Evolutionary conservation across 2,113 vertebrate species (phyloP).

Genomic region (Grus americana): DNA sequence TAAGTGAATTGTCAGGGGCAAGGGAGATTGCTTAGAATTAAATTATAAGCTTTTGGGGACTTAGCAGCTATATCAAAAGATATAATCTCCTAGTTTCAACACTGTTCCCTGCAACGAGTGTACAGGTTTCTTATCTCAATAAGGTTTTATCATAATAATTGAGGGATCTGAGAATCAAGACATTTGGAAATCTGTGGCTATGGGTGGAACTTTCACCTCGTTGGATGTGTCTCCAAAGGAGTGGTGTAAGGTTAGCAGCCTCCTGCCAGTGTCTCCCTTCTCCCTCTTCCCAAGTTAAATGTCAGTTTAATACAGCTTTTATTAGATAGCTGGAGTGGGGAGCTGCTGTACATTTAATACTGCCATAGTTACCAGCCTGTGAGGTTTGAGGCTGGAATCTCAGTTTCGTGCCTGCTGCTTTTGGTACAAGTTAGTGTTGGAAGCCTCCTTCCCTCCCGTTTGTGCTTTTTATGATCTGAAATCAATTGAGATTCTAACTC

Average conservation of each 20-base stretch:
- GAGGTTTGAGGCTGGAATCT: neutral
- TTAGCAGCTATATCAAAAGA: neutral
- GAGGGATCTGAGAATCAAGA: neutral
- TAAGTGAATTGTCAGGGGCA: neutral
- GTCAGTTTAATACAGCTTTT: neutral
- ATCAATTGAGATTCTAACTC: neutral
- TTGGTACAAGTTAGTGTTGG: neutral
- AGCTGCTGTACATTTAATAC: neutral
- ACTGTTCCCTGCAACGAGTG: neutral
- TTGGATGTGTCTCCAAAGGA: neutral
- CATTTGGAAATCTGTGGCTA: neutral
- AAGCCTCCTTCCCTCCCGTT: neutral
- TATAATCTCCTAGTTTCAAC: rapidly evolving
- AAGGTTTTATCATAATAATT: neutral
- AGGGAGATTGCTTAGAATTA: neutral
- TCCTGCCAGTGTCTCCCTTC: neutral
- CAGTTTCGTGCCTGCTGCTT: neutral
- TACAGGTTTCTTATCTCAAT: neutral
- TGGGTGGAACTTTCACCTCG: neutral
- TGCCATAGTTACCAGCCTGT: neutral
- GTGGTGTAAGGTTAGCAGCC: neutral
- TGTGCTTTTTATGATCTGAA: neutral
- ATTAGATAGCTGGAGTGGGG: too few relatives aligned
- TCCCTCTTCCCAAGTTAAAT: neutral
- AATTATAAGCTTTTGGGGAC: neutral